These are phyloP conservation scores for Sinelater perroti DNA, from an alignment of 2,888 invertebrate genomes.

Conservation along the genomic window DNA sequence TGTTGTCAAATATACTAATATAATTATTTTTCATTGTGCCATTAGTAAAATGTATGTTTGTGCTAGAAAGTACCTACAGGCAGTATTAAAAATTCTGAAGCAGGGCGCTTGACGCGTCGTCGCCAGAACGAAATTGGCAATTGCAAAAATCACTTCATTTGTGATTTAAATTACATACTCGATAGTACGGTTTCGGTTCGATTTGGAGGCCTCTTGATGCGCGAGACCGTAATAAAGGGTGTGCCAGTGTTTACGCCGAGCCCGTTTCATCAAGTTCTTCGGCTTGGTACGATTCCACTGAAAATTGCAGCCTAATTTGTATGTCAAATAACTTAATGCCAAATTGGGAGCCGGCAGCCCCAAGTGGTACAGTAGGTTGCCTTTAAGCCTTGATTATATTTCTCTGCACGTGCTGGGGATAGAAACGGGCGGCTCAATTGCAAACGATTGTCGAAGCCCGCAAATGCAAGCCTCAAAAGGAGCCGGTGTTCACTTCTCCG, in stretches of 20 bases:
- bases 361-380: slow-evolving; percentile 12
- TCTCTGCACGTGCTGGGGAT: slow-evolving; percentile 14
- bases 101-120: not conserved
- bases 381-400: slow-evolving; percentile 20
- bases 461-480: slow-evolving; percentile 14
- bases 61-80: no score
- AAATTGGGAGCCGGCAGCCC: slow-evolving; percentile 18
- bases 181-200: slow-evolving; percentile 23
- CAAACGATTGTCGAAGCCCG: slow-evolving; percentile 11
- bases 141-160: slow-evolving; percentile 29
- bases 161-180: slow-evolving; percentile 24
- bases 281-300: slow-evolving; percentile 15
- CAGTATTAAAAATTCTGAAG: slow-evolving; percentile 15
- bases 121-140: slow-evolving; percentile 23
- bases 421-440: slow-evolving; percentile 8
- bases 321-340: slow-evolving; percentile 29
- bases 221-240: slow-evolving; percentile 20
- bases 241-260: slow-evolving; percentile 17
- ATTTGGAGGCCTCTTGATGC: slow-evolving; percentile 24
- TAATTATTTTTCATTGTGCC: no score
- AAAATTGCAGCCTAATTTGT: slow-evolving; percentile 27
- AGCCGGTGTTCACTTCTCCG: slow-evolving; percentile 4
- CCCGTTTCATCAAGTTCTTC: slow-evolving; percentile 23
- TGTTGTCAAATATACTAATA: no score
- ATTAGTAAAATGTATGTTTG: no score